A percentile compares a stretch with the other conserved stretches of the same genome.
Evolutionary conservation across 2,888 invertebrate species (phyloP).

Genomic region (Sphaerophoria taeniata): DNA sequence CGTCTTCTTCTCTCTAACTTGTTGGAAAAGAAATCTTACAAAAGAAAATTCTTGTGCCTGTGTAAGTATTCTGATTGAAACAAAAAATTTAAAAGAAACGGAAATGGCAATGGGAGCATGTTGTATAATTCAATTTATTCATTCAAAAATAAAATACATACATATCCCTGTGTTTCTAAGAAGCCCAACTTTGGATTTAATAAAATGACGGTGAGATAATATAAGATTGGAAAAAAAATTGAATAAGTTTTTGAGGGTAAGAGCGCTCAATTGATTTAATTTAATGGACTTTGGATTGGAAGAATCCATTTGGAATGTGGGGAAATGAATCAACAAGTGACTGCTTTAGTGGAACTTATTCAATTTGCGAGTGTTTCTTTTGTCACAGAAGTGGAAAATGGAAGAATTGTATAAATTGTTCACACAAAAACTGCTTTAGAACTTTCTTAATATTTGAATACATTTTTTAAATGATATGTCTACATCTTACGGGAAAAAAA

Average conservation of each 20-base stretch:
- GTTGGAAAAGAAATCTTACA: not conserved
- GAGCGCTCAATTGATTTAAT: not conserved
- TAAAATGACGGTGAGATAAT: not conserved
- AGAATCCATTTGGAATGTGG: not conserved
- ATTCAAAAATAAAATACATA: conserved; percentile 19
- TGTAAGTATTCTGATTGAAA: conserved; percentile 14
- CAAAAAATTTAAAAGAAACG: not conserved
- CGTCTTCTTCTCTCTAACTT: not conserved
- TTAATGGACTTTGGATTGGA: not conserved
- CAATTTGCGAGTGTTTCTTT: not conserved
- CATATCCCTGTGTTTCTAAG: not conserved
- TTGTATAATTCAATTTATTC: conserved; percentile 34
- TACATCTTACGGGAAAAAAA: too few species aligned
- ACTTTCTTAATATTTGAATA: too few species aligned
- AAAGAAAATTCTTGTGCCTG: not conserved
- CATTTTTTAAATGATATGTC: too few species aligned
- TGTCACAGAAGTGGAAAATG: too few species aligned
- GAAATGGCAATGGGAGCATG: not conserved
- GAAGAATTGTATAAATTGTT: too few species aligned
- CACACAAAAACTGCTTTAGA: too few species aligned
- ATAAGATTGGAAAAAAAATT: conserved; percentile 1
- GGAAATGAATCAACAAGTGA: conserved; percentile 6
- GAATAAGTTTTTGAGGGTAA: not conserved
- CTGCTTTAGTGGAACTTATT: not conserved
- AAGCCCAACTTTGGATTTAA: conserved; percentile 7